Evolutionary conservation across 2,888 invertebrate genomes (phyloP), one percentile per base, ranked within the genome.

Genomic region (Hirtodrosophila duncani): DNA sequence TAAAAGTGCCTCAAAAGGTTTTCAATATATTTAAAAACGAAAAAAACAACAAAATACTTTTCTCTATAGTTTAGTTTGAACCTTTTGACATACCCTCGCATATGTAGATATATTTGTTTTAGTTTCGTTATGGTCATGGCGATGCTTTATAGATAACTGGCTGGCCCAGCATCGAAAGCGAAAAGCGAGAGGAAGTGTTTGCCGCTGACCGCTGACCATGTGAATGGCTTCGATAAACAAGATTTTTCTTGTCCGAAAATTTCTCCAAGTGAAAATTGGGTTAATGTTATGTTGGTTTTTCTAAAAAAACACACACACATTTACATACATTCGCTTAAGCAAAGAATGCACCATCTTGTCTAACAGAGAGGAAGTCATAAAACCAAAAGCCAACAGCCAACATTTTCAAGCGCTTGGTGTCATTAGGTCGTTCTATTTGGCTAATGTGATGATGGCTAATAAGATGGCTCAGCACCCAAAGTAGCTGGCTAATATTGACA

Each of bases 241-340:
- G 78, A 77, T 51, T 66, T 79, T 75, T 71, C 62, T 52, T 65
- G 49, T 36, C 21, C 37, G 21, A 30, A 43, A 27, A 46, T 74
- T 74, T 80, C 80, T 58, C 59, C 51, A 7, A 43, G 72, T 77
- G 72, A 80, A 74, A 74, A 77, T 80, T 77, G 66, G 72, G 80
- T 71, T 77, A 60, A 59, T 60, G 59, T 53, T 34, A 53, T 58
- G 24, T 26, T 34, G 27, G 45, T 17, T 36, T 24, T 36, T 38
- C 26, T 37, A 31, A 60, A 59, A 24, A 37, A 18, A 42, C 20
- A 48, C 30, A 51, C 50, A 27, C n/a, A n/a, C 13, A 48, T 34
- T 48, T 33, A 33, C 24, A 39, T 39, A 14, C 17, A n/a, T n/a
- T n/a, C 23, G 42, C 23, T 23, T 7, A 18, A 38, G 14, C 5